Evolutionary conservation across 2,113 vertebrate genomes (phyloP).

Genomic region (Thalassarche chlororhynchos): DNA sequence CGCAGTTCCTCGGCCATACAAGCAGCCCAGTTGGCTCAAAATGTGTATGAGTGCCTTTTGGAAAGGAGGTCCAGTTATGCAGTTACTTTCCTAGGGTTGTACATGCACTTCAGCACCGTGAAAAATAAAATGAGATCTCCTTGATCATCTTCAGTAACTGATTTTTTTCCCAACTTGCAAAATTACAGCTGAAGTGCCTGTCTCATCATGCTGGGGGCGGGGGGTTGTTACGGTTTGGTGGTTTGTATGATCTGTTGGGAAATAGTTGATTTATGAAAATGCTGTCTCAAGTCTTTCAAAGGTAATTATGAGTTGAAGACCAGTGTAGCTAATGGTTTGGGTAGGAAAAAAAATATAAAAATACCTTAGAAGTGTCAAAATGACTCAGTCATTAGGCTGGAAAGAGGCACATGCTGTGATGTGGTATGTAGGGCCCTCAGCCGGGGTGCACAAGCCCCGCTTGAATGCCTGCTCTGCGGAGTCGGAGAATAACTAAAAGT

Average conservation of each 20-base stretch:
- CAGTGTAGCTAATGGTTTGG: neutral
- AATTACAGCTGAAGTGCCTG: neutral
- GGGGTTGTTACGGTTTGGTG: neutral
- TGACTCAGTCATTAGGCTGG: neutral
- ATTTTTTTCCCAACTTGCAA: neutral
- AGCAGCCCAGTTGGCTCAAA: neutral
- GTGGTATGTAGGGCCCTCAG: neutral
- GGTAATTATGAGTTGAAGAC: neutral
- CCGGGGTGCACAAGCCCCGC: rapidly evolving
- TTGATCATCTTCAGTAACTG: neutral
- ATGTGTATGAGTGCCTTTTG: neutral
- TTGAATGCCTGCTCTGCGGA: rapidly evolving
- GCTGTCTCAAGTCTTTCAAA: neutral
- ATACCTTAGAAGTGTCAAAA: neutral
- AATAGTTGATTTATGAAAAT: rapidly evolving
- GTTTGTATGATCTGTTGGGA: neutral
- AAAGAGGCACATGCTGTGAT: neutral
- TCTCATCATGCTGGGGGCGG: neutral
- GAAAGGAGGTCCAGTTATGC: neutral
- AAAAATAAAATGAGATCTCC: neutral
- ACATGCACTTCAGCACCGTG: neutral
- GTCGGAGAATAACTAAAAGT: neutral
- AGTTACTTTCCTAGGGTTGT: neutral
- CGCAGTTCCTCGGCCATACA: rapidly evolving
- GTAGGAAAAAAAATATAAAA: neutral